A percentile compares a stretch with the other conserved stretches of the same genome.
phyloP scores from a whole-genome alignment of 2,797 vertebrate species.

The Sternotherus odoratus region DNA sequence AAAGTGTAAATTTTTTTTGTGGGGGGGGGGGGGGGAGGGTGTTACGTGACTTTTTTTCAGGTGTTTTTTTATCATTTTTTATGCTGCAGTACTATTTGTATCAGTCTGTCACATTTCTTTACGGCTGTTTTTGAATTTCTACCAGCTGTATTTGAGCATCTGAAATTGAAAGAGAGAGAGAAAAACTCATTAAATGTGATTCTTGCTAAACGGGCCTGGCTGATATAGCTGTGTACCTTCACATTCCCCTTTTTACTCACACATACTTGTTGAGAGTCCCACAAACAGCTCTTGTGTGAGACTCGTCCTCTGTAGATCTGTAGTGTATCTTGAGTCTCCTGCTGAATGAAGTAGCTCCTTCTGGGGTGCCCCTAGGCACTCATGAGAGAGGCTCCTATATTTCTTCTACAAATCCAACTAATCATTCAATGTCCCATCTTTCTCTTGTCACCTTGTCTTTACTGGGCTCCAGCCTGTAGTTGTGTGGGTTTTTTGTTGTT shows the following conservation, averaged over 20 bases:
- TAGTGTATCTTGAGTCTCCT: constrained; percentile 13
- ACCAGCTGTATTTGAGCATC: constrained; percentile 85
- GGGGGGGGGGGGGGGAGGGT: constrained; percentile 73
- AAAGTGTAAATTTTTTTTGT: constrained; percentile 86
- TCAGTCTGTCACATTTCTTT: constrained; percentile 84
- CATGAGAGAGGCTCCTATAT: constrained; percentile 5
- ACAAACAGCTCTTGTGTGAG: constrained; percentile 9
- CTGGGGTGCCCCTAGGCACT: constrained; percentile 23
- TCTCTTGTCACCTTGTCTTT: constrained; percentile 36
- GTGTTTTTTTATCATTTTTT: constrained; percentile 84
- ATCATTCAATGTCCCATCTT: neutral
- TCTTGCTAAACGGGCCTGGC: constrained; percentile 82
- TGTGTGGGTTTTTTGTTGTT: constrained; percentile 33
- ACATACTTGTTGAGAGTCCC: constrained; percentile 22
- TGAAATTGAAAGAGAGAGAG: constrained; percentile 81
- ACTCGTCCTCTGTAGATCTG: constrained; percentile 8
- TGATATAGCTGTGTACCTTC: constrained; percentile 81
- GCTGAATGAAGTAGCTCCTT: constrained; percentile 31
- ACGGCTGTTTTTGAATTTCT: constrained; percentile 85
- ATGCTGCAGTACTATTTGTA: constrained; percentile 86
- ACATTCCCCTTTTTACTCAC: constrained; percentile 45
- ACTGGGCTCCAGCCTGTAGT: neutral
- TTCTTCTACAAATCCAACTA: constrained; percentile 31
- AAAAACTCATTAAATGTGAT: constrained; percentile 86
- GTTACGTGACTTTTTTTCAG: constrained; percentile 78